Evolutionary conservation across 2,113 vertebrate genomes (phyloP).

Genomic region (Lagenorhynchus albirostris): DNA sequence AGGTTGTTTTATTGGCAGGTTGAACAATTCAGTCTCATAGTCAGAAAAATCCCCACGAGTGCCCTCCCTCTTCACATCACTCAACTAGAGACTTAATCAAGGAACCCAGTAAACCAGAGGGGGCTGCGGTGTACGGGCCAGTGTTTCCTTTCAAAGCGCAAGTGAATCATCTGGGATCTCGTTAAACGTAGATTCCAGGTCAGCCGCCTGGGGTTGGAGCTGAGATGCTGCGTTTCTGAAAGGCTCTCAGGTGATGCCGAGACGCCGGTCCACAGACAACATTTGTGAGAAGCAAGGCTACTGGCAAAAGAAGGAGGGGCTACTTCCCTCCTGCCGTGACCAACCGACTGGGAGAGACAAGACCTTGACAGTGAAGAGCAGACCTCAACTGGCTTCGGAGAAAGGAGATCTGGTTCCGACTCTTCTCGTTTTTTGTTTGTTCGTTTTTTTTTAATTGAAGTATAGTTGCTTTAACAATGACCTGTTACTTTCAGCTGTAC

Average conservation of each 20-base stretch:
- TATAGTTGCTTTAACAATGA: not conserved
- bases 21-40: not conserved
- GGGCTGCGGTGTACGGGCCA: rapidly evolving
- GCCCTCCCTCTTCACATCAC: rapidly evolving
- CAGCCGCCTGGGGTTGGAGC: too few relatives aligned
- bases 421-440: too few relatives aligned
- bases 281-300: rapidly evolving
- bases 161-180: not conserved
- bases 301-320: not conserved
- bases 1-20: not conserved
- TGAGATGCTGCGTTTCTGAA: rapidly evolving
- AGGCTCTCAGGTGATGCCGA: not conserved
- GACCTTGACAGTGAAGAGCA: not conserved
- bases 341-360: not conserved
- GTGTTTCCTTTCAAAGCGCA: not conserved
- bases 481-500: rapidly evolving
- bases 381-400: not conserved
- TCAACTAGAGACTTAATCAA: not conserved
- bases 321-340: not conserved
- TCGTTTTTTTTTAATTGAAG: not conserved
- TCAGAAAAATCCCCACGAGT: not conserved
- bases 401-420: rapidly evolving
- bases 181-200: not conserved
- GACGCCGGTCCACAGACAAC: rapidly evolving
- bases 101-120: not conserved